phyloP scores from a whole-genome alignment of 2,888 invertebrate genomes.

The Drosophila leonis region DNA sequence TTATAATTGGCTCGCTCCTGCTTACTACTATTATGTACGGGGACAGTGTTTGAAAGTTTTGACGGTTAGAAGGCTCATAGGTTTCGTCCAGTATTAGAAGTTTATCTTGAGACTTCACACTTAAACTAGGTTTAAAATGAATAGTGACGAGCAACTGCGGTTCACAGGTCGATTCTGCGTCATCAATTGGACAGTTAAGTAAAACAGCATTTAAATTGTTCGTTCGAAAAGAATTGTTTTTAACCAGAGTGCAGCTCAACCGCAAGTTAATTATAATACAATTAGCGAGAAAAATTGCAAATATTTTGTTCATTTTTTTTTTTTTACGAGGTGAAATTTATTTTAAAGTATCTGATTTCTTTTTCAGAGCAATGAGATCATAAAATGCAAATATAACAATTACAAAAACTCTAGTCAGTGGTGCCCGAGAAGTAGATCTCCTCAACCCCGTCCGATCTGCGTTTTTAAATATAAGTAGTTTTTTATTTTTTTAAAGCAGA shows the following conservation, averaged over 20 bases:
- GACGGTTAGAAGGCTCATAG: conserved; percentile 48
- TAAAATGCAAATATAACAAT: not conserved
- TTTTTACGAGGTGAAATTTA: not conserved
- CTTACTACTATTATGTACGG: conserved; percentile 54
- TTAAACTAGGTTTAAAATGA: conserved; percentile 48
- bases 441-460: too few relatives aligned
- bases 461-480: too few relatives aligned
- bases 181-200: conserved; percentile 33
- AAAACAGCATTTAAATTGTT: conserved; percentile 49
- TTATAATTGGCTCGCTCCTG: conserved; percentile 41
- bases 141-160: conserved; percentile 57
- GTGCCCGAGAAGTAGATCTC: too few relatives aligned
- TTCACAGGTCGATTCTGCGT: conserved; percentile 40
- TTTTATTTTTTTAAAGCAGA: too few relatives aligned
- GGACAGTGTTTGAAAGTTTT: conserved; percentile 45
- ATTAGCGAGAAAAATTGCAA: not conserved
- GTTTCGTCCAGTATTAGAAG: conserved; percentile 52
- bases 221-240: conserved; percentile 12
- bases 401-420: too few relatives aligned
- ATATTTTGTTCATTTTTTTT: not conserved
- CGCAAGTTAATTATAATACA: not conserved
- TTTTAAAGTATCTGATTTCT: not conserved
- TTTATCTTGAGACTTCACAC: conserved; percentile 37
- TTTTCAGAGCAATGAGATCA: not conserved
- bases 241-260: not conserved